Base-by-base conservation (phyloP, 2,113 vertebrate species). In the Prochilodus magdalenae region DNA sequence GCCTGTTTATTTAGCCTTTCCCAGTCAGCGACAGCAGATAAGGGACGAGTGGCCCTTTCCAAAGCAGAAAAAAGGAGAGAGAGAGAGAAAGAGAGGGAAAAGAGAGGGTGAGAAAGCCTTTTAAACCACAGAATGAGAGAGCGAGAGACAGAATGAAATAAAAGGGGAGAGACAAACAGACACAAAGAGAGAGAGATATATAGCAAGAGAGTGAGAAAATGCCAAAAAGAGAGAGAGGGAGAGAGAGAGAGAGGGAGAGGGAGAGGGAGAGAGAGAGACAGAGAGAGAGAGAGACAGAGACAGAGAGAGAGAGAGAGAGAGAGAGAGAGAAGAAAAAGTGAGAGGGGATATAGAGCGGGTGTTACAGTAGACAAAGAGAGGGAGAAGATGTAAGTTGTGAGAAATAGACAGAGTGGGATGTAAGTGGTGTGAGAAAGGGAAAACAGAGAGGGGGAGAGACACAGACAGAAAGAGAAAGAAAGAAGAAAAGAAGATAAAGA, bases 1-100 rank as follows among this genome's bases (percentile, higher is more conserved):
- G 63, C 65, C 47, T 77, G 74, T 65, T 77, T 72, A 71, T 73
- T 65, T 69, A 75, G 67, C 40, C 29, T 70, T 73, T 77, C 57
- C 60, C 76, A 40, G 51, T 73, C 75, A 82, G 36, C 13, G 49
- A 82, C 33, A 60, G 6, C 4, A 73, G 79, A 82, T 75, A 81
- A 78, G 40, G 82, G 27, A 69, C 5, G 59, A 63, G 67, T 67
- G 36, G 55, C 26, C 30, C 26, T 44, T 57, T 81, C 73, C 30
- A 75, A 75, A 27, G 40, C 8, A 47, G 24, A 51, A 36, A 51
- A 2, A 72, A 18, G 27, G 70, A 72, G 70, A 72, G 44, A 16
- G 14, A 59, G 22, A 40, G 13, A 26, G n/a, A 76, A 1, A 26
- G 15, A 76, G 24, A 27, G 24, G n/a, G n/a, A n/a, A n/a, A n/a